Percentiles rank a stretch among this genome's conserved stretches.
Evolutionary conservation across 1,140 invertebrate genomes (phyloP).

Genomic region (Pararge aegeria): DNA sequence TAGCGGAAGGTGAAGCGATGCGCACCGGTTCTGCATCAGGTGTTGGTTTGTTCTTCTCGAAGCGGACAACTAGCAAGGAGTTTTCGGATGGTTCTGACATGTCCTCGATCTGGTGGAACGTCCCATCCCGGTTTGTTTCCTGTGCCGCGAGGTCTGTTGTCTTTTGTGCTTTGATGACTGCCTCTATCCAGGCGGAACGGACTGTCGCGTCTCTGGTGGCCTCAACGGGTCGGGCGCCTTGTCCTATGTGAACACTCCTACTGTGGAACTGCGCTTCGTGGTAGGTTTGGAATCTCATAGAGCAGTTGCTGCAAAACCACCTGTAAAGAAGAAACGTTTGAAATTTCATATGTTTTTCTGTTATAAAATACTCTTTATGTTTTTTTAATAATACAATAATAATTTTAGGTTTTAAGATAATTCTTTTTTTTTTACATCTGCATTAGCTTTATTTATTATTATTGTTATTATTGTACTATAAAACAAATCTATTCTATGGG

Average conservation of each 20-base stretch:
- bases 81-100: conserved; percentile 34
- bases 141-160: conserved; percentile 28
- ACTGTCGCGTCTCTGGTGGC: conserved; percentile 39
- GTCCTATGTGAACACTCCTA: conserved; percentile 37
- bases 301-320: conserved; percentile 58
- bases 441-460: too few species aligned
- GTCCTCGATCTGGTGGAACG: conserved; percentile 9
- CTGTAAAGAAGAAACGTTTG: conserved; percentile 28
- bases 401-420: too few species aligned
- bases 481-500: too few species aligned
- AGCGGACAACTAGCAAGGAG: conserved; percentile 58
- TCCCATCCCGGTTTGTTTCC: neutral
- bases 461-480: too few species aligned
- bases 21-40: conserved; percentile 35
- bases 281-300: conserved; percentile 50
- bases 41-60: conserved; percentile 49
- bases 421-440: too few species aligned
- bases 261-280: conserved; percentile 67
- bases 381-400: too few species aligned
- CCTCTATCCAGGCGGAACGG: conserved; percentile 51
- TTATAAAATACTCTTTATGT: too few species aligned
- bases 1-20: conserved; percentile 1
- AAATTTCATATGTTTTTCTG: neutral
- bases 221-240: conserved; percentile 43
- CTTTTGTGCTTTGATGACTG: conserved; percentile 42